These are phyloP conservation scores for Dolichotis patagonum DNA, from an alignment of 2,113 vertebrate genomes.

Conservation along the genomic window DNA sequence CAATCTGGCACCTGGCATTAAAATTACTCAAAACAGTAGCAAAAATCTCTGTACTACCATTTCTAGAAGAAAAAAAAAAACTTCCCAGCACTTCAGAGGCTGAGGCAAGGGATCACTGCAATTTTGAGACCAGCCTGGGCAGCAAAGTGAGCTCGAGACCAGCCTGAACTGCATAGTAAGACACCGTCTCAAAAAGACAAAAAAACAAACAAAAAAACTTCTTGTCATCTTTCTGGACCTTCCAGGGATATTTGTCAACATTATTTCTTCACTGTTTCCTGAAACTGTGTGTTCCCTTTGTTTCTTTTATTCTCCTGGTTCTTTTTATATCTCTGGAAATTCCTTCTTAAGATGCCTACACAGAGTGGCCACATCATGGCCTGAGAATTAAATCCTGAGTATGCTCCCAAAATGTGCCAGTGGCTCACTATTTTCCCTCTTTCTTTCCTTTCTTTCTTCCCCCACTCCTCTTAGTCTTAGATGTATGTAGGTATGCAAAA, in stretches of 20 bases:
- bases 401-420: not conserved
- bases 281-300: not conserved
- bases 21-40: not conserved
- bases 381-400: slow-evolving; percentile 43
- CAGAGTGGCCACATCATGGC: not conserved
- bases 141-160: too few species aligned
- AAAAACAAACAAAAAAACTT: too few species aligned
- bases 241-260: not conserved
- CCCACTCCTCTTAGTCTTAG: not conserved
- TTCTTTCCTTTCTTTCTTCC: not conserved
- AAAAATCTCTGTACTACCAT: slow-evolving; percentile 21
- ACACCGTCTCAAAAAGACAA: too few species aligned
- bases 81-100: not conserved
- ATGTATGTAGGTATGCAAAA: not conserved
- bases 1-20: not conserved
- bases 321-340: slow-evolving; percentile 28
- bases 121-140: too few species aligned
- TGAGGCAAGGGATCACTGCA: too few species aligned
- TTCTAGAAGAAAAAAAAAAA: slow-evolving; percentile 28
- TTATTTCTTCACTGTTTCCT: not conserved
- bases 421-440: not conserved
- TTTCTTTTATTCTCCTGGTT: slow-evolving; percentile 22
- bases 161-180: too few species aligned
- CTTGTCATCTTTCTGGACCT: slow-evolving; percentile 32
- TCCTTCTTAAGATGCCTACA: slow-evolving; percentile 7